Base-by-base conservation (phyloP, 1,140 invertebrate genomes). In the Drosophila tsacasi region DNA sequence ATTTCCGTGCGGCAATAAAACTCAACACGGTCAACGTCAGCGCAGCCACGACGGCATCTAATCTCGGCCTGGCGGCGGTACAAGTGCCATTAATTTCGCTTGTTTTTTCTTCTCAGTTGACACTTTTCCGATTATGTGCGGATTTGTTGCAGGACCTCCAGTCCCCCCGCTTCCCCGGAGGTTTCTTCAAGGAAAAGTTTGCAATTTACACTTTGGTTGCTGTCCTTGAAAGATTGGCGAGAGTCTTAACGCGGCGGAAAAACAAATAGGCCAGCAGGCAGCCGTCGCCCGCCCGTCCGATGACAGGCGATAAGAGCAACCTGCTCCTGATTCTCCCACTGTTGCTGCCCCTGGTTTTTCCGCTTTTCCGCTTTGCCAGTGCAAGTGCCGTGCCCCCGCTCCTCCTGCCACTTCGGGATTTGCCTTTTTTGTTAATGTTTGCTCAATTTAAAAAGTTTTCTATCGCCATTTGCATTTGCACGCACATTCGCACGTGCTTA, bases 391-490 rank as follows among this genome's bases (percentile, higher is more conserved):
- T 42, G 25, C 44, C 50, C 40, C 39, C 25, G 15, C 25, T 8
- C 10, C 66, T 46, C n/a, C 35, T 32, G 55, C 68, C 46, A 44
- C 67, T 74, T 52, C 46, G 37, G 57, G 46, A 74, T 60, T 73
- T 72, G 69, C 67, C 62, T 84, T 79, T 55, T 82, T 82, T 83
- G 77, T 90, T 89, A 89, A 89, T 89, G 84, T 90, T 89, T 89
- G 85, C 84, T 89, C 84, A 89, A 89, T 89, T 89, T 89, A 90
- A 87, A 86, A 89, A 89, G 59, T 89, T 89, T 89, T 89, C 85
- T 81, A 89, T 90, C 81, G 81, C 84, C 81, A 89, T 89, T 89
- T 90, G 84, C 85, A 89, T 89, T 87, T 68, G 77, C 84, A 89
- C 84, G 84, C 84, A 87, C 84, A 83, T 87, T 90, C 85, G 84